These are phyloP conservation scores for Drosophila setifemur DNA, from an alignment of 1,140 invertebrate species.

Conservation along the genomic window DNA sequence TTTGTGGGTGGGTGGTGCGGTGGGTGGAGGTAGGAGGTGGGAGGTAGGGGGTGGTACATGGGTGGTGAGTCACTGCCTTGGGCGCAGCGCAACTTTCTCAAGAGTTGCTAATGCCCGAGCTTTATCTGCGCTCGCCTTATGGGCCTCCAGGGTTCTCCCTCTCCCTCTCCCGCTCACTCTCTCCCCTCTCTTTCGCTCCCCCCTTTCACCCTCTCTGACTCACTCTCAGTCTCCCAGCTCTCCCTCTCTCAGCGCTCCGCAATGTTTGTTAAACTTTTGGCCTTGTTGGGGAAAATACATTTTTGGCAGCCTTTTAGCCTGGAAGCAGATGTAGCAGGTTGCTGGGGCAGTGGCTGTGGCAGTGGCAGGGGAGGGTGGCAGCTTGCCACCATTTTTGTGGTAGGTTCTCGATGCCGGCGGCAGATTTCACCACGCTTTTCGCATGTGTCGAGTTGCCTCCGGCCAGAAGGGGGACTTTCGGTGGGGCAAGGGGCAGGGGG, in stretches of 20 bases:
- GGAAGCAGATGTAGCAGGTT: constrained; percentile 1
- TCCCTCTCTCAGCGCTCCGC: not conserved
- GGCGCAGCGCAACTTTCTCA: constrained; percentile 63
- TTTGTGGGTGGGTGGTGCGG: not conserved
- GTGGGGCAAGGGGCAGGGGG: too few relatives aligned
- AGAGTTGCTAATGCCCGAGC: constrained; percentile 68
- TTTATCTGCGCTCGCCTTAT: constrained; percentile 68
- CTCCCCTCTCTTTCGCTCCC: not conserved
- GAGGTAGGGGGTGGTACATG: not conserved
- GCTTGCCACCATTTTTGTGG: constrained; percentile 23
- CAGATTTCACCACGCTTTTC: constrained; percentile 59
- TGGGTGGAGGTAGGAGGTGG: not conserved
- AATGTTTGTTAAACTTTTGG: constrained; percentile 62
- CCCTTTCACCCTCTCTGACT: not conserved
- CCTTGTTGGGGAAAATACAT: constrained; percentile 54
- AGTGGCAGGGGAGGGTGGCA: constrained; percentile 12
- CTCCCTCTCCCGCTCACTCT: not conserved
- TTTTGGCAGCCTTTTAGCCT: constrained; percentile 49
- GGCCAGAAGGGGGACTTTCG: not conserved
- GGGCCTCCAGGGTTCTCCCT: constrained; percentile 56
- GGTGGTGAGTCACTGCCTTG: constrained; percentile 31
- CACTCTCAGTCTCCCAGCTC: not conserved
- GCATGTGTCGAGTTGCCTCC: constrained; percentile 23
- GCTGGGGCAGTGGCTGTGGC: constrained; percentile 2
- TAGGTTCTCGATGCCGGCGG: constrained; percentile 52